These are phyloP conservation scores for Condylura cristata DNA, from an alignment of 2,113 vertebrate genomes.

Conservation along the genomic window DNA sequence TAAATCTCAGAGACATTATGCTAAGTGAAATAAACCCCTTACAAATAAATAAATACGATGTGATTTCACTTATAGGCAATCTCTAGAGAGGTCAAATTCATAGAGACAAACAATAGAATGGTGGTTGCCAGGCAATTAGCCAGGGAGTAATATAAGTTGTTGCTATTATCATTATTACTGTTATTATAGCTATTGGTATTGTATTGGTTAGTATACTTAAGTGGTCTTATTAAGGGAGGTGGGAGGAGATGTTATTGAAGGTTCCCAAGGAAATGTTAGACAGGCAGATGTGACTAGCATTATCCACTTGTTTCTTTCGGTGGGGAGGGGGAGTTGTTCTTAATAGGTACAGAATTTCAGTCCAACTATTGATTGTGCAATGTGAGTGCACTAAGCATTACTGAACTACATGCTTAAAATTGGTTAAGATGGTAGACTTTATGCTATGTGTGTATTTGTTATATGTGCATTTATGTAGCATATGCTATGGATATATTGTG, in stretches of 20 bases:
- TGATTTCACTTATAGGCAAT: background rate
- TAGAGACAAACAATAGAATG: background rate
- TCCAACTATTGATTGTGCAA: background rate
- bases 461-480: no score
- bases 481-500: no score
- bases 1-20: background rate
- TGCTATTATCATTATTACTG: no score
- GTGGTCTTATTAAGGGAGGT: conserved; percentile 75
- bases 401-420: background rate
- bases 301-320: conserved; percentile 82
- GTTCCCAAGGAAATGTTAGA: conserved; percentile 83
- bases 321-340: conserved; percentile 34
- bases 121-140: no score
- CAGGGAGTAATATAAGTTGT: background rate
- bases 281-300: conserved; percentile 82
- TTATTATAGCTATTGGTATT: no score
- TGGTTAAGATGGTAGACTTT: background rate
- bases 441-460: no score
- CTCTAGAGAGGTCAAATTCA: background rate
- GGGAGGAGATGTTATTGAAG: conserved; percentile 78
- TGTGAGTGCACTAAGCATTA: background rate
- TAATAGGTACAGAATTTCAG: background rate
- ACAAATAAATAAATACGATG: background rate
- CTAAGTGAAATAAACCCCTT: background rate
- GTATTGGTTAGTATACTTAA: conserved; percentile 79